These are phyloP conservation scores for Drosophila kokeensis DNA, from an alignment of 2,888 invertebrate genomes.

Conservation along the genomic window DNA sequence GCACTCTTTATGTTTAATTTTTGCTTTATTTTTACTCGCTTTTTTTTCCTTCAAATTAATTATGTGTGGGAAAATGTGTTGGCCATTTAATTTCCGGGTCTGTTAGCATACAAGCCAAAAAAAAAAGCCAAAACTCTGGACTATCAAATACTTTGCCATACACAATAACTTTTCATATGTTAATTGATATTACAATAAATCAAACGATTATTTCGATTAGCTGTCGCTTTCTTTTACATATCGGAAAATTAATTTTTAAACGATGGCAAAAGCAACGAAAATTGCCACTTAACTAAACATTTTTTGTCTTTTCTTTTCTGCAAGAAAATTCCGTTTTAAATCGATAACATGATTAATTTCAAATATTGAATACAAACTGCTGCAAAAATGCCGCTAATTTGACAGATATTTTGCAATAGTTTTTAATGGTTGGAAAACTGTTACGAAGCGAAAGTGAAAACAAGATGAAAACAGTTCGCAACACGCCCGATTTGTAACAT, in stretches of 20 bases:
- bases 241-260: conserved; percentile 10
- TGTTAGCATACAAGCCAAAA: conserved; percentile 38
- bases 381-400: conserved; percentile 52
- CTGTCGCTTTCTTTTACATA: conserved; percentile 59
- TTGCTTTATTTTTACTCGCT: conserved; percentile 27
- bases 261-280: background rate
- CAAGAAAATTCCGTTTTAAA: background rate
- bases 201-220: conserved; percentile 38
- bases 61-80: conserved; percentile 78
- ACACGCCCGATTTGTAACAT: conserved; percentile 50
- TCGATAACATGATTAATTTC: background rate
- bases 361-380: background rate
- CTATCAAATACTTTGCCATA: background rate
- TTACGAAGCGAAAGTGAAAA: conserved; percentile 68
- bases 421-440: conserved; percentile 59
- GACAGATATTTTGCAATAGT: conserved; percentile 66
- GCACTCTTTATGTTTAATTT: conserved; percentile 49
- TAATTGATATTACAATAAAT: conserved; percentile 1
- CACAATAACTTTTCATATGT: background rate
- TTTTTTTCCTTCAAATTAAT: conserved; percentile 62
- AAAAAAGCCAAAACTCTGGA: background rate
- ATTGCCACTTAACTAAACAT: background rate
- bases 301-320: background rate
- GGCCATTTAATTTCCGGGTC: conserved; percentile 71
- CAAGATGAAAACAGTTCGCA: conserved; percentile 28